Conservation (phyloP, 1,140 invertebrate genomes). For the Drosophila tsacasi region DNA sequence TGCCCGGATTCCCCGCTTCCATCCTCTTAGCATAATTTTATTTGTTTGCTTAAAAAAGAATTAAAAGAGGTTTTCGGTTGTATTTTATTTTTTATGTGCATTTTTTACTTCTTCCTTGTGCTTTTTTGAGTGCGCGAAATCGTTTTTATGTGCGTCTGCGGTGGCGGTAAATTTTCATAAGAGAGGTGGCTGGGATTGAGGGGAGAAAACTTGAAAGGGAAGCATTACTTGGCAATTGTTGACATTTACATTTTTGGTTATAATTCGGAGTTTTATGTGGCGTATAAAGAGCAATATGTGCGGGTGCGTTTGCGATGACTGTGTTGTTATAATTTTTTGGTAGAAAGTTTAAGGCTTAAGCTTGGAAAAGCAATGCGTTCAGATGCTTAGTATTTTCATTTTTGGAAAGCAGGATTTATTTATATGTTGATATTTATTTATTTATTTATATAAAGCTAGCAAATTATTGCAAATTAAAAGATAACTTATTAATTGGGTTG, state of each 20-base stretch:
- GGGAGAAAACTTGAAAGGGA: slow-evolving; percentile 31
- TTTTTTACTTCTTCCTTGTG: slow-evolving; percentile 29
- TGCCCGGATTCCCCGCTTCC: slow-evolving; percentile 14
- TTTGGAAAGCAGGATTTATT: not conserved
- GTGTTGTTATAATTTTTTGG: not conserved
- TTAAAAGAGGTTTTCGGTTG: slow-evolving; percentile 69
- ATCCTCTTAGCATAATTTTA: slow-evolving; percentile 72
- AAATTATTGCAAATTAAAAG: too few species aligned
- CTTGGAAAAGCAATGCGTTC: not conserved
- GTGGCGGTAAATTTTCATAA: slow-evolving; percentile 36
- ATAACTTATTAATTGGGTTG: too few species aligned
- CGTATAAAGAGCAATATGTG: slow-evolving; percentile 47
- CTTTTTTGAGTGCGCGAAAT: slow-evolving; percentile 58
- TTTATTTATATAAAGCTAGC: too few species aligned
- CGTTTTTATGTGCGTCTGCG: slow-evolving; percentile 71
- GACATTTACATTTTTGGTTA: slow-evolving; percentile 71
- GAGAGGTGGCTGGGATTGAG: not conserved
- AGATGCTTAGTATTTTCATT: not conserved
- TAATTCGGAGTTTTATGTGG: slow-evolving; percentile 45
- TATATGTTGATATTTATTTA: too few species aligned
- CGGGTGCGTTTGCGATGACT: slow-evolving; percentile 10
- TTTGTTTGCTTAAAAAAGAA: slow-evolving; percentile 84
- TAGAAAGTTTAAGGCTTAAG: not conserved
- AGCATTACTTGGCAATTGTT: slow-evolving; percentile 60
- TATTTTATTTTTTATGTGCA: slow-evolving; percentile 44